Evolutionary conservation across 2,888 invertebrate genomes (phyloP).

Genomic region (Hemithea aestivaria): DNA sequence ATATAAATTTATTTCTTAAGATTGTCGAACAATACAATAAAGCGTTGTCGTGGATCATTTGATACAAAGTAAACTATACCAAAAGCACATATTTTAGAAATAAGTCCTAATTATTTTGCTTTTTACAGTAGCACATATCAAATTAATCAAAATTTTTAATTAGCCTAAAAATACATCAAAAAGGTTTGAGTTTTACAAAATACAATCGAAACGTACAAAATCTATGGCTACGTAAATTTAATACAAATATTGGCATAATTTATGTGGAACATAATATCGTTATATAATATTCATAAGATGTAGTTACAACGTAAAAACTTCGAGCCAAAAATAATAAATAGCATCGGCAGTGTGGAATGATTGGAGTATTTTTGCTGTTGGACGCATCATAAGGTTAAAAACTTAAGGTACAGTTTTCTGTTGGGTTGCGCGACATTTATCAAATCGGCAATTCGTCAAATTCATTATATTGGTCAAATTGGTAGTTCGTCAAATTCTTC

Average conservation of each 20-base stretch:
- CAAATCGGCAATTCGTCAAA: too few relatives aligned
- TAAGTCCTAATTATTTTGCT: too few relatives aligned
- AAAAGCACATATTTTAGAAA: conserved; percentile 20
- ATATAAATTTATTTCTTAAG: conserved; percentile 59
- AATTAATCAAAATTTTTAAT: too few relatives aligned
- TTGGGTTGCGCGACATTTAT: too few relatives aligned
- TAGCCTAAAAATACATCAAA: too few relatives aligned
- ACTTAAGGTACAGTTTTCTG: too few relatives aligned
- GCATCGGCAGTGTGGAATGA: conserved; percentile 10
- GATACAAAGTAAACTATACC: conserved; percentile 38
- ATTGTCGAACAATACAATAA: conserved; percentile 56
- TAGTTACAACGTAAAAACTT: conserved; percentile 22
- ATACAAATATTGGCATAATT: conserved; percentile 32
- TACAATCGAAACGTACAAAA: conserved; percentile 38
- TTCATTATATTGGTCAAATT: too few relatives aligned
- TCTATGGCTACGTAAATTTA: conserved; percentile 40
- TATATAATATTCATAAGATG: conserved; percentile 43
- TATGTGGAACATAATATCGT: conserved; percentile 31
- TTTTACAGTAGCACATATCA: too few relatives aligned
- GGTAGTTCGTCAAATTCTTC: too few relatives aligned
- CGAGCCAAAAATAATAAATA: neutral
- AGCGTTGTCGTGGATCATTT: conserved; percentile 28
- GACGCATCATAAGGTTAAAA: too few relatives aligned
- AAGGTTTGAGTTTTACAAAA: too few relatives aligned
- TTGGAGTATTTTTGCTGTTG: too few relatives aligned